Evolutionary conservation across 2,888 invertebrate species (phyloP).

Genomic region (Agonopterix arenella): DNA sequence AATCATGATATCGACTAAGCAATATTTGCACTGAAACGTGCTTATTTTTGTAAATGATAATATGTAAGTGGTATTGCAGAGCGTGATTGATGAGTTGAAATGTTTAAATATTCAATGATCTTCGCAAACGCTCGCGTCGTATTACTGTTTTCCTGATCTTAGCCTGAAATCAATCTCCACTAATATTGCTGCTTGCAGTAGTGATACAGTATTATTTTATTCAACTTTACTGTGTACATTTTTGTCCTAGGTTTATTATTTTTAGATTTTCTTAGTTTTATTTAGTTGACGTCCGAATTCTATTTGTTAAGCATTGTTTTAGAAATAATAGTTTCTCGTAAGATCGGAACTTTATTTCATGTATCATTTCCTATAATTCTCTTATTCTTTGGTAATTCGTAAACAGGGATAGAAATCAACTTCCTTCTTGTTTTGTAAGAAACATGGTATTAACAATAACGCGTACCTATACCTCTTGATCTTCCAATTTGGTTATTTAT

Average conservation of each 20-base stretch:
- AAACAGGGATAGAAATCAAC: constrained; percentile 9
- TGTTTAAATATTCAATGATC: not conserved
- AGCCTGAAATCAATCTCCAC: constrained; percentile 24
- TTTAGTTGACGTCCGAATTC: constrained; percentile 47
- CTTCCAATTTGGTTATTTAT: constrained; percentile 71
- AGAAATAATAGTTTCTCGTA: not conserved
- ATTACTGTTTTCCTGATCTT: not conserved
- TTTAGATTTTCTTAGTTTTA: constrained; percentile 50
- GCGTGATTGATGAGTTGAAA: not conserved
- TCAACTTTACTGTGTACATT: constrained; percentile 65
- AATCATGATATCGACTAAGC: constrained; percentile 5
- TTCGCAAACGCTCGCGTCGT: not conserved
- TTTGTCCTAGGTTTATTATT: constrained; percentile 56
- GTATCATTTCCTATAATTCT: constrained; percentile 4
- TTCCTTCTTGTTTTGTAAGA: constrained; percentile 5
- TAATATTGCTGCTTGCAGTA: constrained; percentile 60
- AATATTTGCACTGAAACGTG: constrained; percentile 23
- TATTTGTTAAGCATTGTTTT: constrained; percentile 5
- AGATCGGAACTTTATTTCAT: constrained; percentile 1
- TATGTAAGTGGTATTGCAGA: constrained; percentile 1
- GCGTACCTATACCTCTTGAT: constrained; percentile 43
- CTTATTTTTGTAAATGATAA: constrained; percentile 28
- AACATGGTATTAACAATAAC: constrained; percentile 7
- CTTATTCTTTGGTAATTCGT: not conserved
- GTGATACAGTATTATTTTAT: constrained; percentile 74